Base-by-base conservation (phyloP, 2,888 invertebrate species). In the Clusia tigrina region DNA sequence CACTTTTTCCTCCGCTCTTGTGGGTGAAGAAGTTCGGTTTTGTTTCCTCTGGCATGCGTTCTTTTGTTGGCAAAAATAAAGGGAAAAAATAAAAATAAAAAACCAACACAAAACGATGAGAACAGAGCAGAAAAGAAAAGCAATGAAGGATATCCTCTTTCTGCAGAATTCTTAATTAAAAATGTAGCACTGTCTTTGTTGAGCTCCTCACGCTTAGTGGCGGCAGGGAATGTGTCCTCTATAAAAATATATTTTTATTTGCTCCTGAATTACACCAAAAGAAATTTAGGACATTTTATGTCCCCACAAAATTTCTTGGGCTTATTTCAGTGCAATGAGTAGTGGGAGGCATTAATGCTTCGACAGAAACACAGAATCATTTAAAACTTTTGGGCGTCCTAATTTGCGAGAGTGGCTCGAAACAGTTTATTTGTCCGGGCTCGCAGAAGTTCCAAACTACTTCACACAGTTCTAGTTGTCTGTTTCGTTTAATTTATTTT, bases 111-210 rank as follows among this genome's bases (percentile, higher is more conserved):
- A n/a, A n/a, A n/a, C n/a, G n/a, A n/a, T n/a, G n/a, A n/a, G n/a
- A n/a, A n/a, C n/a, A n/a, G n/a, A n/a, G n/a, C n/a, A n/a, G n/a
- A n/a, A 48, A 56, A 37, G 54, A 59, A 52, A 59, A 52, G 56
- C 48, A 61, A 51, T 48, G 63, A 63, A 66, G 61, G 56, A 63
- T 60, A 64, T 62, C 56, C 60, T 60, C n/a, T n/a, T 55, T 62
- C 51, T 20, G 48, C 59, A 62, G 52, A 25, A 67, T 60, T 52
- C 54, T 62, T 64, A 63, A 66, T 64, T 66, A 66, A 66, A 66
- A 64, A 26, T 56, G 53, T 48, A 56, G 42, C 55, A 42, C 53
- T 53, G 48, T 23, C 23, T 53, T 38, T 20, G 20, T 20, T 25
- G 48, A 12, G n/a, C n/a, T n/a, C n/a, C n/a, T n/a, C 18, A 32